phyloP scores from a whole-genome alignment of 2,888 invertebrate genomes.

The Mesorhabditis sp. region DNA sequence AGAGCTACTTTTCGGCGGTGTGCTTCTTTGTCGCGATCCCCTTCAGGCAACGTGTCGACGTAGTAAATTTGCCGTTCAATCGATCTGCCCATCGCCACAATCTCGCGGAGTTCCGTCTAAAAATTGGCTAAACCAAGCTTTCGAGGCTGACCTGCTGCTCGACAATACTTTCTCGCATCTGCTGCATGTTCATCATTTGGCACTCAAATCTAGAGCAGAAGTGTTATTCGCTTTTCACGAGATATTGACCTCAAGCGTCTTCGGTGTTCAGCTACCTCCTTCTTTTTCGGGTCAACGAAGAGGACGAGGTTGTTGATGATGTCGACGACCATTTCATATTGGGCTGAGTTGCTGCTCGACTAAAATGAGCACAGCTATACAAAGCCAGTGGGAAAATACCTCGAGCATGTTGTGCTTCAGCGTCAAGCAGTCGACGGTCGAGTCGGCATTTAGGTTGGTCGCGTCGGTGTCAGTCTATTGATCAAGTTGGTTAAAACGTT shows the following conservation, averaged over 20 bases:
- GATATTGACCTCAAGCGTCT: constrained; percentile 12
- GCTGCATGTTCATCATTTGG: constrained; percentile 22
- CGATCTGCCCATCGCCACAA: constrained; percentile 75
- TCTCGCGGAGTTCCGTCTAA: constrained; percentile 59
- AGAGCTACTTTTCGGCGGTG: neutral
- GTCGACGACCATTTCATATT: constrained; percentile 91
- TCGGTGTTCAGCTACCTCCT: constrained; percentile 68
- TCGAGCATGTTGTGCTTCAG: constrained; percentile 94
- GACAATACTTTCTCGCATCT: constrained; percentile 21
- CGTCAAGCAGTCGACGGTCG: constrained; percentile 90
- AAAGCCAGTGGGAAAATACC: constrained; percentile 62
- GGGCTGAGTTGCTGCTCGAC: constrained; percentile 5
- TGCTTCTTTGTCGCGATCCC: constrained; percentile 8
- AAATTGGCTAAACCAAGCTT: constrained; percentile 9
- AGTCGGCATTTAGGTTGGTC: constrained; percentile 13
- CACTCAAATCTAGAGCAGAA: constrained; percentile 22
- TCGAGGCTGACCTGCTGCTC: constrained; percentile 20
- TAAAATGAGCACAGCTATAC: neutral
- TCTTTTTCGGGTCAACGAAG: constrained; percentile 90
- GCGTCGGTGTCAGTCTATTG: constrained; percentile 12
- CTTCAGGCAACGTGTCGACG: constrained; percentile 64
- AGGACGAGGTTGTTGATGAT: constrained; percentile 93
- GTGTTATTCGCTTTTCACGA: neutral
- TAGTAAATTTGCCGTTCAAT: constrained; percentile 67
- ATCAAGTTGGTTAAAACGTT: constrained; percentile 8